Evolutionary conservation across 1,140 invertebrate genomes (phyloP).

Genomic region (Leptopilina boulardi): DNA sequence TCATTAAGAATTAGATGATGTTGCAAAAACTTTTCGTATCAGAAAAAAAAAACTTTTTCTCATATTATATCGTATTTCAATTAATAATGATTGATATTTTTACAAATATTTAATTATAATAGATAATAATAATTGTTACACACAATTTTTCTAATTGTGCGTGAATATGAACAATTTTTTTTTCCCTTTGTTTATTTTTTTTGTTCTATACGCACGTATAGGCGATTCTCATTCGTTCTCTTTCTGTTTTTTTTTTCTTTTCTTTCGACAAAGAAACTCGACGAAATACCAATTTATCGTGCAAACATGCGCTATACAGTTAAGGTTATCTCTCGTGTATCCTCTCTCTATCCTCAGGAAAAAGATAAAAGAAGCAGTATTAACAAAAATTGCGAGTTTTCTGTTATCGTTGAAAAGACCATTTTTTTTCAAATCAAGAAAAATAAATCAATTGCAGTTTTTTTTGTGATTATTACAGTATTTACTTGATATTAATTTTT

Average conservation of each 20-base stretch:
- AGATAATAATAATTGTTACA: neutral
- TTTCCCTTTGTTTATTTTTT: neutral
- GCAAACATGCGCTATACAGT: neutral
- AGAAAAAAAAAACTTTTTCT: neutral
- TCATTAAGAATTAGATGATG: conserved; percentile 20
- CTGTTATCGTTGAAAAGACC: neutral
- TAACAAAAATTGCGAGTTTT: conserved; percentile 8
- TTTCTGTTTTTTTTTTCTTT: neutral
- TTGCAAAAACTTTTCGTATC: neutral
- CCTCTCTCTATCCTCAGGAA: neutral
- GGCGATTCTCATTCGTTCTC: neutral
- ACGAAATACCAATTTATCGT: conserved; percentile 10
- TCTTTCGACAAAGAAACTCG: neutral
- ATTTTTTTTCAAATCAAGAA: neutral
- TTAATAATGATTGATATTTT: neutral
- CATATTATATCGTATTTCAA: neutral
- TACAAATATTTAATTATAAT: too few species aligned
- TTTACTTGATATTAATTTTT: too few species aligned
- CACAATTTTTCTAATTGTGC: neutral
- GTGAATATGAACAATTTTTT: neutral
- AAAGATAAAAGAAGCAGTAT: conserved; percentile 1
- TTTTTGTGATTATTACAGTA: too few species aligned
- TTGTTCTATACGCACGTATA: neutral
- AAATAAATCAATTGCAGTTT: too few species aligned
- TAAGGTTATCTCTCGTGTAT: conserved; percentile 2